Percentiles rank a stretch among this genome's conserved stretches.
Conservation (phyloP, 2,113 vertebrate genomes). For the Tretioscincus oriximinensis region DNA sequence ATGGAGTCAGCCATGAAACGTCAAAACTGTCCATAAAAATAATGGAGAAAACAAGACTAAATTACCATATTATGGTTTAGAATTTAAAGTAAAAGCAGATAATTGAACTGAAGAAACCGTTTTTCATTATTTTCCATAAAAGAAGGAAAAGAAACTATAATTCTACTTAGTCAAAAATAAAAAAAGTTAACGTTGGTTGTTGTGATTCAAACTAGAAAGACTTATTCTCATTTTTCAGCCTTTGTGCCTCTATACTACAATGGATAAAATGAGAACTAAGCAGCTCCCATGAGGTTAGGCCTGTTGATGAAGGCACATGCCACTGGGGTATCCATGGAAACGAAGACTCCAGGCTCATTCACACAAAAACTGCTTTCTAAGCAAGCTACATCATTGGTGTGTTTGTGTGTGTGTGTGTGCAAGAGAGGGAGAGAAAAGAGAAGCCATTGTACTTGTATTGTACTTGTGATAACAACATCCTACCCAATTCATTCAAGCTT, state of each 20-base stretch:
- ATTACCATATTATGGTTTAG: not conserved
- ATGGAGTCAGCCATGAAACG: no score
- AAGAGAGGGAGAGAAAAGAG: not conserved
- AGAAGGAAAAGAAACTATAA: not conserved
- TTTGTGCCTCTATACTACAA: not conserved
- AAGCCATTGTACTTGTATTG: fast-evolving
- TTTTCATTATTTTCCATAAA: not conserved
- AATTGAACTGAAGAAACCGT: fast-evolving
- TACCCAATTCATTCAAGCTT: fast-evolving
- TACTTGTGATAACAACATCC: not conserved
- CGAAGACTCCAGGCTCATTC: slow-evolving; percentile 6
- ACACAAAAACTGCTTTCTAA: not conserved
- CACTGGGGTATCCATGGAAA: slow-evolving; percentile 56
- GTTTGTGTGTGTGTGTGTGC: not conserved
- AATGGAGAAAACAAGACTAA: not conserved
- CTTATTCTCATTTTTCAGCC: not conserved
- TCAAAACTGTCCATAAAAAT: not conserved
- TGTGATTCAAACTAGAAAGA: not conserved
- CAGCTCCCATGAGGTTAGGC: not conserved
- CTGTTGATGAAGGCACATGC: not conserved
- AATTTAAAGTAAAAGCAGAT: not conserved
- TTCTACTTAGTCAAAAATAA: no score
- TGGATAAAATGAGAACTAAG: fast-evolving
- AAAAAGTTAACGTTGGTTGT: no score
- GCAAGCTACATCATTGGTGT: not conserved